Evolutionary conservation across 1,140 invertebrate genomes (phyloP), one percentile per base, ranked within the genome.

Genomic region (Saccostrea cuccullata): DNA sequence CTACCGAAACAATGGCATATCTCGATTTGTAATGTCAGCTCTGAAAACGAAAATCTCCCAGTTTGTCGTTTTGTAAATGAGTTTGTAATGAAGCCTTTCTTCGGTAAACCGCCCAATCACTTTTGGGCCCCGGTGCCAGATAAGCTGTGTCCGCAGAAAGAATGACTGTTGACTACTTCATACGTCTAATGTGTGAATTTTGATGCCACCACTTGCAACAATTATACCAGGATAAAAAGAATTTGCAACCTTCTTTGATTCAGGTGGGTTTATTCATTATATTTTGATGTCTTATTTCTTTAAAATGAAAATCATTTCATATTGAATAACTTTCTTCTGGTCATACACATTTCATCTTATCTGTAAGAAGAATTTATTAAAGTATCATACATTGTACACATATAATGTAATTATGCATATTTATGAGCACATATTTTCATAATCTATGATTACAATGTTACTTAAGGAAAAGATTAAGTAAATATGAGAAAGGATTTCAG

Each of bases 11-110:
- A 77, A 77, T 77, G 23, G 13, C 26, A 77, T 77, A 77, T 30
- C 70, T 36, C 26, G 8, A 77, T 77, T 77, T 77, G 26, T 30
- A 77, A 15, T 26, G 26, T 77, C 70, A 36, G 70, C 26, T 77
- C 30, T 36, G 15, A 26, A 77, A 77, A 77, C 30, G 70, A 77
- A 64, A 64, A 77, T 30, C 70, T 77, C 70, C 23, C 26, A 17
- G 70, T 30, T 36, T 77, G 70, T 77, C 70, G 70, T 77, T 77
- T 77, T 36, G 70, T 77, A 77, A 77, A 77, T 77, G 70, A 77
- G 26, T 30, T 77, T 77, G 70, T 17, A 77, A 77, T 77, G 70
- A 77, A 77, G 70, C 26, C 70, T 36, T 77, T 77, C 30, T 30
- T 77, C 15, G 8, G n/a, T 64, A 6, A 20, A n/a, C 58, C 58